A percentile compares a stretch with the other conserved stretches of the same genome.
phyloP scores from a whole-genome alignment of 2,797 vertebrate genomes.

The Bradypodion ventrale region DNA sequence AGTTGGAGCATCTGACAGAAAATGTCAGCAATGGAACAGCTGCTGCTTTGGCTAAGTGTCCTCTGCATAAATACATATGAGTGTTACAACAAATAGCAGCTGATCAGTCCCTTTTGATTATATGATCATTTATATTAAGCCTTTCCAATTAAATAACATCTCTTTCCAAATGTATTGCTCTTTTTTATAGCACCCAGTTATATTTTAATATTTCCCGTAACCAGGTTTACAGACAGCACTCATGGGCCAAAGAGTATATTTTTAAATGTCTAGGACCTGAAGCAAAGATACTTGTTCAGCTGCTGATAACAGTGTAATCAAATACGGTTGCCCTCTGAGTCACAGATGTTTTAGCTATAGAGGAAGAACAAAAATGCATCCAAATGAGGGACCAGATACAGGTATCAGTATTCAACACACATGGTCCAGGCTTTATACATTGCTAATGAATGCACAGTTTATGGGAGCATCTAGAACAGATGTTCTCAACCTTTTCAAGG shows the following conservation, averaged over 20 bases:
- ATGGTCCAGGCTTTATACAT: neutral
- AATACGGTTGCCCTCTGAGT: neutral
- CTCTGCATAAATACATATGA: constrained; percentile 70
- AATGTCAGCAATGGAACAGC: constrained; percentile 81
- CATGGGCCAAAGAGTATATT: constrained; percentile 3
- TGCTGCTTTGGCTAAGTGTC: constrained; percentile 70
- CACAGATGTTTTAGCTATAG: neutral
- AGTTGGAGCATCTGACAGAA: constrained; percentile 83
- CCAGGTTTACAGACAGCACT: fast-evolving
- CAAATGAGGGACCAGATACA: neutral
- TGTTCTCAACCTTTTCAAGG: too few relatives aligned
- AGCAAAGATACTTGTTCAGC: constrained; percentile 35
- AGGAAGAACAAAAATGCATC: constrained; percentile 22
- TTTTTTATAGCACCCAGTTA: constrained; percentile 30
- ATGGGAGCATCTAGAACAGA: neutral
- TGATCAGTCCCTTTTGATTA: constrained; percentile 70
- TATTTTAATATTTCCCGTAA: constrained; percentile 37
- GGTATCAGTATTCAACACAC: neutral
- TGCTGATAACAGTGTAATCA: constrained; percentile 9
- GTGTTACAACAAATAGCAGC: constrained; percentile 69
- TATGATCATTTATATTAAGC: constrained; percentile 75
- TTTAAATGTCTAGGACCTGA: constrained; percentile 34
- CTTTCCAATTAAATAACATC: constrained; percentile 65
- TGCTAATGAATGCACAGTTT: neutral
- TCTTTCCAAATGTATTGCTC: constrained; percentile 36